A percentile compares a stretch with the other conserved stretches of the same genome.
Evolutionary conservation across 2,797 vertebrate species (phyloP).

Genomic region (Vespertilio murinus): DNA sequence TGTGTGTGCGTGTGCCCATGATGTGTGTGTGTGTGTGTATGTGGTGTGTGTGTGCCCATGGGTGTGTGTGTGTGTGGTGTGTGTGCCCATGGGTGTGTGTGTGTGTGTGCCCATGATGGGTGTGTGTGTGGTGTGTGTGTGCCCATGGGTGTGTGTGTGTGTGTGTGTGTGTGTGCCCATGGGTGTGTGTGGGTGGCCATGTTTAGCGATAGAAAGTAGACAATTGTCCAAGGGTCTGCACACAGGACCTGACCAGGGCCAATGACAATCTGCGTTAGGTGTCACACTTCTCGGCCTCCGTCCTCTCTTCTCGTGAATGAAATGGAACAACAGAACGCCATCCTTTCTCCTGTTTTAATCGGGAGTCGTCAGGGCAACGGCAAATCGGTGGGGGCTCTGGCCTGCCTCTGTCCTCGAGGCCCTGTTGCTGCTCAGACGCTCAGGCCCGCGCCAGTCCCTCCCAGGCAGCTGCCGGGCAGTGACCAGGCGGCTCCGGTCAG

Average conservation of each 20-base stretch:
- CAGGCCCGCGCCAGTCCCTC: not conserved
- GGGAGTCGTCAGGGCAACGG: not conserved
- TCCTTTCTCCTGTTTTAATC: not conserved
- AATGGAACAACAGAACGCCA: not conserved
- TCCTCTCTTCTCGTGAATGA: not conserved
- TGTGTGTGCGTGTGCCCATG: too few species aligned
- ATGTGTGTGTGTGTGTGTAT: too few species aligned
- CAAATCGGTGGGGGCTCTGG: not conserved
- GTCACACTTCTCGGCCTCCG: not conserved
- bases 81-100: too few species aligned
- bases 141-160: rapidly evolving
- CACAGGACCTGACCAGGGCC: not conserved
- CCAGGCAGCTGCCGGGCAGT: not conserved
- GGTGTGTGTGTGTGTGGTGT: rapidly evolving
- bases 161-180: too few species aligned
- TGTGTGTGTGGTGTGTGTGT: too few species aligned
- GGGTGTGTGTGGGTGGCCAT: too few species aligned
- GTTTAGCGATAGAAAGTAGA: not conserved
- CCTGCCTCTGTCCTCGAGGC: not conserved
- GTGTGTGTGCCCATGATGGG: too few species aligned
- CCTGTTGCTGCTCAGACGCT: not conserved
- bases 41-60: not conserved
- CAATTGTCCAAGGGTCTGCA: not conserved
- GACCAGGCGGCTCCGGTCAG: too few species aligned
- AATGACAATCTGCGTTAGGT: not conserved